These are phyloP conservation scores for Orchesellides sinensis DNA, from an alignment of 2,888 invertebrate genomes.

Conservation along the genomic window DNA sequence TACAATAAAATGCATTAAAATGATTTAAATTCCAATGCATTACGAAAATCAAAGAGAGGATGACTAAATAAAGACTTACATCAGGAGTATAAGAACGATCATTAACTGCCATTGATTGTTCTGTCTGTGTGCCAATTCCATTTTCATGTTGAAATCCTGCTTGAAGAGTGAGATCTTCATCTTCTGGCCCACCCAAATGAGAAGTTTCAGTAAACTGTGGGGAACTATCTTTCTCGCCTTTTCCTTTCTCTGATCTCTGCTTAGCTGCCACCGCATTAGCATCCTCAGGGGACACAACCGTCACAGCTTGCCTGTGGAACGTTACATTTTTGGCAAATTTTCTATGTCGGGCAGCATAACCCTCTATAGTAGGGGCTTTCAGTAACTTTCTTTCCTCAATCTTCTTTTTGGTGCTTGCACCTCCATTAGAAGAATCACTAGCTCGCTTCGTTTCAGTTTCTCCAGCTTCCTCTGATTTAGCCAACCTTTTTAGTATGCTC, in stretches of 20 bases:
- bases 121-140: slow-evolving; percentile 38
- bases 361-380: slow-evolving; percentile 90
- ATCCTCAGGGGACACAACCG: slow-evolving; percentile 85
- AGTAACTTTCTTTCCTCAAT: slow-evolving; percentile 83
- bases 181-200: not conserved
- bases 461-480: slow-evolving; percentile 76
- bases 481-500: slow-evolving; percentile 90
- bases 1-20: not conserved
- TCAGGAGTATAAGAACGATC: slow-evolving; percentile 41
- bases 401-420: slow-evolving; percentile 44
- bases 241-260: too few species aligned
- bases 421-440: not conserved
- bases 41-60: not conserved
- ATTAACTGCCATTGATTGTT: slow-evolving; percentile 26
- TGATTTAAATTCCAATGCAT: not conserved
- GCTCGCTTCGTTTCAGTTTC: slow-evolving; percentile 16
- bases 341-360: slow-evolving; percentile 89
- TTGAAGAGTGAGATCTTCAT: not conserved
- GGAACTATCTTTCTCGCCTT: too few species aligned
- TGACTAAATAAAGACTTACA: slow-evolving; percentile 28
- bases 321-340: slow-evolving; percentile 93
- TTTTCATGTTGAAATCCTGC: not conserved
- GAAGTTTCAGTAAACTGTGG: too few species aligned
- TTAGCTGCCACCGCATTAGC: slow-evolving; percentile 75
- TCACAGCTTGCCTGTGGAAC: slow-evolving; percentile 85